These are phyloP conservation scores for Naso thynnoides DNA, from an alignment of 2,797 vertebrate species.

Conservation along the genomic window DNA sequence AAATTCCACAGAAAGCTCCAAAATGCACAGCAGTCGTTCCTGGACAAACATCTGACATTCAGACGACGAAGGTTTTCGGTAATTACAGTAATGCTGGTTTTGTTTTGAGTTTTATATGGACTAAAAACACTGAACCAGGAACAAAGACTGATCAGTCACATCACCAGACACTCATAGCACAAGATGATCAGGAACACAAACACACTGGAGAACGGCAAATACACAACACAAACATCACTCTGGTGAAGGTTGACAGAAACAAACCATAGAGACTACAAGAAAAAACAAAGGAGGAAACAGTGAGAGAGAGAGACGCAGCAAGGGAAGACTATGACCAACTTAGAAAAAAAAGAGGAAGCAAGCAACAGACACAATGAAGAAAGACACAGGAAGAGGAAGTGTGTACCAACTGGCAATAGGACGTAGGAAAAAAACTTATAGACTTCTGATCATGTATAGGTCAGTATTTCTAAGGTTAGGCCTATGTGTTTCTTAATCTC, in stretches of 20 bases:
- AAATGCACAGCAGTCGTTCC: background rate
- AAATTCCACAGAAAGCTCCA: conserved; percentile 27
- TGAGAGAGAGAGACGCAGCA: conserved; percentile 24
- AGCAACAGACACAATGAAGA: conserved; percentile 78
- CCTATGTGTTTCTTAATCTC: conserved; percentile 14
- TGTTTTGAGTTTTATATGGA: background rate
- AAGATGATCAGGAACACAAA: background rate
- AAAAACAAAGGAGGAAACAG: background rate
- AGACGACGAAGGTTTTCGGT: conserved; percentile 1
- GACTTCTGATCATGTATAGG: background rate
- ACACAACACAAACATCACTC: background rate
- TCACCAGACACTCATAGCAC: background rate
- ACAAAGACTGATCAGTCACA: background rate
- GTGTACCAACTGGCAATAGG: conserved; percentile 60
- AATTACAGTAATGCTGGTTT: conserved; percentile 4
- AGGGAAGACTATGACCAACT: conserved; percentile 34
- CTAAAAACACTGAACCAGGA: background rate
- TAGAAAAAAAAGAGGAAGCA: conserved; percentile 78
- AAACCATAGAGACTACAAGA: background rate
- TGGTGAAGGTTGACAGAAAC: background rate
- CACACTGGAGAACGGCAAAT: background rate
- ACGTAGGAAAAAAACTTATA: conserved; percentile 20
- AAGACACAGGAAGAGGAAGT: conserved; percentile 79
- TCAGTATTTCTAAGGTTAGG: conserved; percentile 8
- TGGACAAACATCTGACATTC: conserved; percentile 14